Evolutionary conservation across 2,113 vertebrate species (phyloP).

Genomic region (Colaptes auratus): DNA sequence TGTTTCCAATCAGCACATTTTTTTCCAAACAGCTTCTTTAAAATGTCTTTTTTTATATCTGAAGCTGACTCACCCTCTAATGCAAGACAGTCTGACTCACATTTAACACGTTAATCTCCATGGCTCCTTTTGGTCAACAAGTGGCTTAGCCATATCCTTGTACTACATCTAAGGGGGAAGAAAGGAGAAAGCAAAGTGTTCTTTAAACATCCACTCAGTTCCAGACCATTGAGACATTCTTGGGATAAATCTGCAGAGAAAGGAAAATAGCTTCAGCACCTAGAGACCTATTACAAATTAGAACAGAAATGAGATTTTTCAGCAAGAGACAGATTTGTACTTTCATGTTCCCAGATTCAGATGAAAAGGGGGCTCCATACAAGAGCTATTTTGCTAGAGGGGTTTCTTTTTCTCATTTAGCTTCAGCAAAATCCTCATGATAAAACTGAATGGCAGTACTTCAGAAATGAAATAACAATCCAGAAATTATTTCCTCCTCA

Average conservation of each 20-base stretch:
- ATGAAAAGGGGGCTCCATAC: not conserved
- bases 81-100: slow-evolving; percentile 72
- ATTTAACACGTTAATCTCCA: slow-evolving; percentile 59
- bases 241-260: slow-evolving; percentile 16
- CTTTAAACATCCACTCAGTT: slow-evolving; percentile 7
- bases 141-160: not conserved
- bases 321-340: slow-evolving; percentile 20
- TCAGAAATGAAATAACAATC: slow-evolving; percentile 4
- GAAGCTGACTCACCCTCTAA: slow-evolving; percentile 72
- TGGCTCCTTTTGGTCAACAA: not conserved
- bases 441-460: not conserved
- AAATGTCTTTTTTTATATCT: slow-evolving; percentile 26
- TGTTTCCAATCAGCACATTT: slow-evolving; percentile 74
- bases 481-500: not conserved
- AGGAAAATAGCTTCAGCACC: slow-evolving; percentile 11
- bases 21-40: slow-evolving; percentile 65
- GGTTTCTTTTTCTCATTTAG: slow-evolving; percentile 40
- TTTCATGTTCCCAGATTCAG: slow-evolving; percentile 8
- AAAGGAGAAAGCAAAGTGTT: not conserved
- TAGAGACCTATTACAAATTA: slow-evolving; percentile 18
- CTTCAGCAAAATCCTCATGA: slow-evolving; percentile 10
- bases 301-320: slow-evolving; percentile 49
- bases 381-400: not conserved
- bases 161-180: not conserved
- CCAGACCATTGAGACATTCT: not conserved